phyloP scores from a whole-genome alignment of 2,797 vertebrate species.

The Pseudopleuronectes americanus region DNA sequence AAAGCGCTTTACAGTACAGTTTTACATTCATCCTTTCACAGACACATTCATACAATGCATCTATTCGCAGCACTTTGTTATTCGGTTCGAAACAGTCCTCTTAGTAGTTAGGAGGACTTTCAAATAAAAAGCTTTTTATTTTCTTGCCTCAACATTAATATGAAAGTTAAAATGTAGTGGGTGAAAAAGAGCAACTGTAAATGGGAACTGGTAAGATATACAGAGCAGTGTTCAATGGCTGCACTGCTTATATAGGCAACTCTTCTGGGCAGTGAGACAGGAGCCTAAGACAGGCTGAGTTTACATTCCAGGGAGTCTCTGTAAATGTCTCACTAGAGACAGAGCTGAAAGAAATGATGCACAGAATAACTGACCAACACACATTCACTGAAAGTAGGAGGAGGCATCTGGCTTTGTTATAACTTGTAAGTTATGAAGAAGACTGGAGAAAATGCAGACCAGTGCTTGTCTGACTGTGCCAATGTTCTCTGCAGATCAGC shows the following conservation, averaged over 20 bases:
- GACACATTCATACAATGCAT: too few relatives aligned
- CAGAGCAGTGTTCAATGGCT: conserved; percentile 30
- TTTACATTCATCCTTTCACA: too few relatives aligned
- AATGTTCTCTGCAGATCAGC: too few relatives aligned
- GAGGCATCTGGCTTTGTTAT: too few relatives aligned
- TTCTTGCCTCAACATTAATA: neutral
- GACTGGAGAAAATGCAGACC: conserved; percentile 4
- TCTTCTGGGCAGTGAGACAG: conserved; percentile 9
- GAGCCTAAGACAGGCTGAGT: conserved; percentile 26
- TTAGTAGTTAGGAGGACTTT: too few relatives aligned
- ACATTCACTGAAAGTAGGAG: conserved; percentile 1
- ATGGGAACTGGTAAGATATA: neutral
- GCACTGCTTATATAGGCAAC: neutral
- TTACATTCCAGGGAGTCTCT: conserved; percentile 66
- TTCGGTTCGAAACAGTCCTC: too few relatives aligned
- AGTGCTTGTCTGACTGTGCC: neutral
- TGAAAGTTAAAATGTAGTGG: neutral
- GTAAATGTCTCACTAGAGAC: conserved; percentile 18
- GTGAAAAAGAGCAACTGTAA: neutral
- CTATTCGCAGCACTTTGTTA: too few relatives aligned
- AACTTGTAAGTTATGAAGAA: too few relatives aligned
- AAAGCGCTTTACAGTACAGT: too few relatives aligned
- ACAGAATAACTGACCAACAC: neutral
- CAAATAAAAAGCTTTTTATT: neutral
- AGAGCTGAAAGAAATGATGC: conserved; percentile 7